Evolutionary conservation across 2,797 vertebrate species (phyloP), one percentile per base, ranked within the genome.

Genomic region (Crenichthys baileyi): DNA sequence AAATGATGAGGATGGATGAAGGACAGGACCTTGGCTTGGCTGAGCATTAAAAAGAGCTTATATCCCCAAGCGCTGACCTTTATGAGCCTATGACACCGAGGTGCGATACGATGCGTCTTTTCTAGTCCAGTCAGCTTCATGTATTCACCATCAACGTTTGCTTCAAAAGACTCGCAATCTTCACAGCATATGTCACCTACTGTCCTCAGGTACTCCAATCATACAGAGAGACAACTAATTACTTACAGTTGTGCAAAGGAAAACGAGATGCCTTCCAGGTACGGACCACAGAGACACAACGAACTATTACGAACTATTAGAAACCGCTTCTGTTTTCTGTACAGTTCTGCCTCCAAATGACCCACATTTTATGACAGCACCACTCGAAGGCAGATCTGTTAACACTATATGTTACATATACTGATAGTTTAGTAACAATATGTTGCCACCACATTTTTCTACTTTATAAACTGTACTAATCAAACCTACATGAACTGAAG

Each of bases 21-120:
- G 73, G 82, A 79, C 9, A 2, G 50, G 13, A 60, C n/a, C 50
- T 76, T 77, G 56, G 70, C 7, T 80, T 39, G 31, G 70, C 56
- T 85, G 77, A 70, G 81, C 63, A 63, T 76, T 50, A 80, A 50
- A 78, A 26, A n/a, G 12, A 84, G 75, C 22, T 3, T 46, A 24
- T 13, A n/a, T 72, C 51, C 75, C 60, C 12, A 61, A 80, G 53
- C 68, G 31, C 3, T 55, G 76, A 87, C 81, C 83, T 79, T 81
- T 73, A 83, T 31, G 56, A 78, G 51, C n/a, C 29, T n/a, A 41
- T 26, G 13, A 55, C 41, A 67, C 11, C 0, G 13, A 48, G 46
- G 36, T n/a, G 67, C 29, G 4, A 79, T 41, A 75, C 16, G 39
- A 0, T 56, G 71, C 22, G 8, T 63, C 22, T 73, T 78, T 36